These are phyloP conservation scores for Pheosia gnoma DNA, from an alignment of 2,888 invertebrate genomes.

Conservation along the genomic window DNA sequence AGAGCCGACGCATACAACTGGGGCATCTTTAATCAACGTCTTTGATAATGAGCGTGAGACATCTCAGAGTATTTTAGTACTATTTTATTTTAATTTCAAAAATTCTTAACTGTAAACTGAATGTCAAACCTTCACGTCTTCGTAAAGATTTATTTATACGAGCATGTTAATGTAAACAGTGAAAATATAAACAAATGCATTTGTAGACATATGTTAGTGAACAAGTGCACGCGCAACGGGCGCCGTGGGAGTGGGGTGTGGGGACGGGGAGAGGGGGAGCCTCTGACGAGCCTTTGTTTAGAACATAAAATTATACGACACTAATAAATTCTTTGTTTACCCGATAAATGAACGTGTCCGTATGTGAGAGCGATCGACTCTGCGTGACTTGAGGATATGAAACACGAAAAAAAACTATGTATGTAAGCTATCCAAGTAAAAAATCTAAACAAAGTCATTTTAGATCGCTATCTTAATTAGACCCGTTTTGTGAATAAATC, in stretches of 20 bases:
- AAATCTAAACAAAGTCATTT: constrained; percentile 31
- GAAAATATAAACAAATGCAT: constrained; percentile 74
- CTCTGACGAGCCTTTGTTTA: constrained; percentile 78
- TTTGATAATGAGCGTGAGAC: constrained; percentile 28
- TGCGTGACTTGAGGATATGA: constrained; percentile 52
- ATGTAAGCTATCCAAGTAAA: constrained; percentile 18
- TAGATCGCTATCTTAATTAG: constrained; percentile 62
- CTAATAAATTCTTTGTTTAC: constrained; percentile 82
- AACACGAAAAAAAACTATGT: constrained; percentile 26
- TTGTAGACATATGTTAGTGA: constrained; percentile 71
- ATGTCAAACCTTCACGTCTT: constrained; percentile 55
- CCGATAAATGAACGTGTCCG: constrained; percentile 72
- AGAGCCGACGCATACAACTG: constrained; percentile 44
- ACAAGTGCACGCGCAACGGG: constrained; percentile 75
- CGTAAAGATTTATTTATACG: constrained; percentile 61
- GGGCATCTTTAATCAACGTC: constrained; percentile 40
- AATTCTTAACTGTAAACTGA: constrained; percentile 43
- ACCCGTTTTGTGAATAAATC: constrained; percentile 52
- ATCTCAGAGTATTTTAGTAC: constrained; percentile 36
- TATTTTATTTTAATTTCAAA: constrained; percentile 27
- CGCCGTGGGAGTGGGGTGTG: constrained; percentile 33
- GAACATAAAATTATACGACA: constrained; percentile 83
- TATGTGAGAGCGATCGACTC: constrained; percentile 59
- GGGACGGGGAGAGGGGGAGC: constrained; percentile 31
- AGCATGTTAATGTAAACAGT: constrained; percentile 68